These are phyloP conservation scores for Drosophila insularis DNA, from an alignment of 1,140 invertebrate species.

Conservation along the genomic window DNA sequence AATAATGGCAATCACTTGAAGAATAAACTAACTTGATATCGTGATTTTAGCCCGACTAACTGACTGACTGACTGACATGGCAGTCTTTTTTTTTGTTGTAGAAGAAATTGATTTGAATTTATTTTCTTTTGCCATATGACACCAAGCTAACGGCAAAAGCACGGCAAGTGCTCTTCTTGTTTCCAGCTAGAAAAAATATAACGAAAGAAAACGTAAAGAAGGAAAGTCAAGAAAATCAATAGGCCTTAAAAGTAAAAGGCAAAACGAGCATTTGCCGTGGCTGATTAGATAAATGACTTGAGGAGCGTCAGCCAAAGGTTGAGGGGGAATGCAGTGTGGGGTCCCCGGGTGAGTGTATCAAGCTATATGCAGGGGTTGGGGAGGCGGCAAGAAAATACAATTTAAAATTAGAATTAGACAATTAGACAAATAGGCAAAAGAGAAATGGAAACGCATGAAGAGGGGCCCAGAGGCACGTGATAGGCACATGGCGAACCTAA, in stretches of 20 bases:
- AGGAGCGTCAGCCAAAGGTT: neutral
- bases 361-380: neutral
- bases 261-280: constrained; percentile 59
- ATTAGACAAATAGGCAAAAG: constrained; percentile 64
- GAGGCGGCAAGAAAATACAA: constrained; percentile 36
- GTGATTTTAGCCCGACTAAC: constrained; percentile 28
- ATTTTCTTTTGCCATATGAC: constrained; percentile 8
- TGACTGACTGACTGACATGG: neutral
- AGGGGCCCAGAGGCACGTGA: constrained; percentile 2
- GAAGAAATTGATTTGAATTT: constrained; percentile 16
- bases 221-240: constrained; percentile 64
- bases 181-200: neutral
- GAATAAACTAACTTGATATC: constrained; percentile 30
- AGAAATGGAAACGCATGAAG: neutral
- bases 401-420: constrained; percentile 75
- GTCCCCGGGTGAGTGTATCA: neutral
- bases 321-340: neutral
- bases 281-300: constrained; percentile 65
- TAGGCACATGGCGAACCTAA: neutral
- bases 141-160: neutral
- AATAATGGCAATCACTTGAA: constrained; percentile 53
- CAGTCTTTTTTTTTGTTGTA: neutral
- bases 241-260: constrained; percentile 64
- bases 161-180: neutral
- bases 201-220: constrained; percentile 23